Percentiles rank a stretch among this genome's conserved stretches.
Evolutionary conservation across 2,113 vertebrate species (phyloP).

Genomic region (Psittacula cyanocephala): DNA sequence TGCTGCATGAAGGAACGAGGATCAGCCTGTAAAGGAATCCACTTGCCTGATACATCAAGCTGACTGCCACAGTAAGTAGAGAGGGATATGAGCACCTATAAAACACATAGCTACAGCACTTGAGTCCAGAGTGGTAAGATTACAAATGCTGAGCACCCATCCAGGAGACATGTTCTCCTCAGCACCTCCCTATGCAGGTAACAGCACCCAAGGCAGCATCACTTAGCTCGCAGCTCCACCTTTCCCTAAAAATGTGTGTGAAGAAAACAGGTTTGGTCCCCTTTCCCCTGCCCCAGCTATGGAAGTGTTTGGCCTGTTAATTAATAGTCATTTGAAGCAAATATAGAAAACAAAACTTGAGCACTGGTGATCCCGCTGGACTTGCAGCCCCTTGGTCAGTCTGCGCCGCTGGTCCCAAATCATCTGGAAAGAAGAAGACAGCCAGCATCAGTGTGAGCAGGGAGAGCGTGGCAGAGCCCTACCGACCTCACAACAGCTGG

Average conservation of each 20-base stretch:
- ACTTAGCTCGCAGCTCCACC: not conserved
- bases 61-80: not conserved
- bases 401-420: not conserved
- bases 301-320: not conserved
- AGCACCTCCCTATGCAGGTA: not conserved
- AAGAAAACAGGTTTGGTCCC: constrained; percentile 44
- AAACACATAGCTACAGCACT: not conserved
- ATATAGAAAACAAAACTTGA: not conserved
- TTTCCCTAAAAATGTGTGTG: not conserved
- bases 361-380: not conserved
- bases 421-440: constrained; percentile 15
- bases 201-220: not conserved
- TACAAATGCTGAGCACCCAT: not conserved
- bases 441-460: not conserved
- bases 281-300: constrained; percentile 1
- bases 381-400: not conserved
- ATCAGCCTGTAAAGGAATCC: not conserved
- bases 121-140: not conserved
- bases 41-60: not conserved
- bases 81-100: not conserved
- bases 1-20: not conserved
- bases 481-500: not conserved
- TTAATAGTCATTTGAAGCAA: constrained; percentile 23
- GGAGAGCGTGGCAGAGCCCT: accelerated
- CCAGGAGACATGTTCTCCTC: not conserved